These are phyloP conservation scores for Melanerpes formicivorus DNA, from an alignment of 2,113 vertebrate genomes.

Conservation along the genomic window DNA sequence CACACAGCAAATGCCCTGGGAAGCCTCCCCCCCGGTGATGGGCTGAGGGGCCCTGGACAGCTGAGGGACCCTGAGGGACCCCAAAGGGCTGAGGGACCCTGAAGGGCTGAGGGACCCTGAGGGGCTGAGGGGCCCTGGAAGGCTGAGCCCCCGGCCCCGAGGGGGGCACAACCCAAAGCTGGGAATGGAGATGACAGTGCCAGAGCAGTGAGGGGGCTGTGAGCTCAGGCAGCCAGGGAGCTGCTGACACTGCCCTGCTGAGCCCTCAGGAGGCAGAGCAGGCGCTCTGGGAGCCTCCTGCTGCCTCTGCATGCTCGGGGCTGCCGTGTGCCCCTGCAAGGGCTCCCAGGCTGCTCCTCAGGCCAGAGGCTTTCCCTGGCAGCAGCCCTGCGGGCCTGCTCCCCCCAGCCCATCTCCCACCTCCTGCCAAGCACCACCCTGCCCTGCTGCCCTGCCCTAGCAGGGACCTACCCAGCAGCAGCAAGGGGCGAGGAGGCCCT, in stretches of 20 bases:
- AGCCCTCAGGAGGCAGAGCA: background rate
- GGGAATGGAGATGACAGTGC: background rate
- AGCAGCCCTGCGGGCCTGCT: constrained; percentile 24
- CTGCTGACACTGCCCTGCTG: background rate
- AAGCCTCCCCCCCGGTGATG: background rate
- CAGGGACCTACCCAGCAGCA: background rate
- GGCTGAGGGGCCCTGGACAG: background rate
- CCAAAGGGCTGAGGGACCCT: too few relatives aligned
- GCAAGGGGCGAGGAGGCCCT: background rate
- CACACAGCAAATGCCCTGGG: background rate
- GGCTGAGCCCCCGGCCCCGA: background rate
- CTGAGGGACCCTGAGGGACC: too few relatives aligned
- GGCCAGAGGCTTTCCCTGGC: constrained; percentile 25
- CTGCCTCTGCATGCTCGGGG: background rate
- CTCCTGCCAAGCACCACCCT: background rate
- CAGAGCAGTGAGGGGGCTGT: background rate
- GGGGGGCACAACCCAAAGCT: background rate
- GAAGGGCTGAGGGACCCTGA: background rate
- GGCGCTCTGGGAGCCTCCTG: background rate
- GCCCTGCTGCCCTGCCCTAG: too few relatives aligned
- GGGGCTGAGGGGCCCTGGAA: background rate
- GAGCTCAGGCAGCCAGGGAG: background rate
- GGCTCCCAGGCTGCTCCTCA: background rate
- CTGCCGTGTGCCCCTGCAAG: background rate
- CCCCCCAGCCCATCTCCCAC: background rate